Evolutionary conservation across 2,888 invertebrate species (phyloP), one percentile per base, ranked within the genome.

Genomic region (Zygaena filipendulae): DNA sequence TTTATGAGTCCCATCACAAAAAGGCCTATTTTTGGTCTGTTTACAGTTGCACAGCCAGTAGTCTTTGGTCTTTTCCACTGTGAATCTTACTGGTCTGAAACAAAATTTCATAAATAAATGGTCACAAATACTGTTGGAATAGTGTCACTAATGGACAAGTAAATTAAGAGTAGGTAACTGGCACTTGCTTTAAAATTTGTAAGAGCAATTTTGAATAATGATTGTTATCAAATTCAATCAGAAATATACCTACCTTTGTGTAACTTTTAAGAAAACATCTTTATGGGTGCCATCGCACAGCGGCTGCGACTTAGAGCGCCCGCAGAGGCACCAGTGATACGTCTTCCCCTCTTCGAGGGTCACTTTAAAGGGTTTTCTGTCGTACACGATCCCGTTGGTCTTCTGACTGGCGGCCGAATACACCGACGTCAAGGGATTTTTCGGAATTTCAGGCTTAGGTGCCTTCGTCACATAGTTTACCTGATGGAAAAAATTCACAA

Each of bases 11-110:
- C 97, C 97, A 77, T 99, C 99, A 72, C 98, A 99, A 63, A 97
- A 97, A 1, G 99, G 99, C 40, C 94, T 82, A 43, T 92, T 91
- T 25, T 84, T 84, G 1, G 97, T 95, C 57, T 97, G 97, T 67
- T 99, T 99, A 60, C 99, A 99, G 59, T 95, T 95, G 61, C 99
- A 99, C n/a, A 99, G 74, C 92, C 95, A 96, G 59, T 96, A 97
- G 10, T 94, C 92, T 47, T 92, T 93, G 0, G 90, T 88, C 71
- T 95, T 90, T 26, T 87, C 86, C 2, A 97, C 95, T 42, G 82
- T 81, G 55, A 97, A 97, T 34, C 83, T 74, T 3, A 97, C 74
- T 0, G 98, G 98, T 40, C 87, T 88, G 62, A 21, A 72, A 70
- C 23, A 44, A 39, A 34, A 38, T 10, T 12, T 13, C 21, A 13